A percentile compares a stretch with the other conserved stretches of the same genome.
These are phyloP conservation scores for Artibeus lituratus DNA, from an alignment of 2,797 vertebrate species.

Conservation along the genomic window DNA sequence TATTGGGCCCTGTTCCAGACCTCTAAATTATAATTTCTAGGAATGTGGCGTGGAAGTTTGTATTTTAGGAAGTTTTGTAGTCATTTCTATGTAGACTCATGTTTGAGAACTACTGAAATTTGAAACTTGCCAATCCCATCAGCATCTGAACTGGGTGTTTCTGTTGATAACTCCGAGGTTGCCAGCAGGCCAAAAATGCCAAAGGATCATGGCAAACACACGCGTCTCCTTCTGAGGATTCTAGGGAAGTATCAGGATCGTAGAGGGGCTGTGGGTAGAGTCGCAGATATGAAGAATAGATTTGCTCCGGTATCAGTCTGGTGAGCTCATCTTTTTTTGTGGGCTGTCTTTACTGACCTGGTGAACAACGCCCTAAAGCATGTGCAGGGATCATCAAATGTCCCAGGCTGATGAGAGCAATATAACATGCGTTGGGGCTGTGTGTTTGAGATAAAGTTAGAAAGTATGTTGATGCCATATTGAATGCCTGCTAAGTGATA, in stretches of 20 bases:
- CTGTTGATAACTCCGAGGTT: not conserved
- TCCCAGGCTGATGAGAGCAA: not conserved
- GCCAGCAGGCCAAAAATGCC: not conserved
- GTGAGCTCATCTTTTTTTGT: not conserved
- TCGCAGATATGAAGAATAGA: slow-evolving; percentile 9
- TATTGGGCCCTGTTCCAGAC: not conserved
- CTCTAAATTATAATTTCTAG: not conserved
- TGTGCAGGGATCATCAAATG: not conserved
- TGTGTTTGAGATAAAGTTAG: not conserved
- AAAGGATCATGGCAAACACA: not conserved
- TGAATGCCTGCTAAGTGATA: not conserved
- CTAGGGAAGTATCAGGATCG: slow-evolving; percentile 33
- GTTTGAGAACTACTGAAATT: not conserved
- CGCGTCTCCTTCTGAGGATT: not conserved
- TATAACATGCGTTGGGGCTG: not conserved
- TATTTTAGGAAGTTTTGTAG: not conserved
- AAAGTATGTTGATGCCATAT: not conserved
- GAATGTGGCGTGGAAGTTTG: not conserved
- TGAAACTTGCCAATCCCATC: not conserved
- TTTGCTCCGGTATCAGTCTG: not conserved
- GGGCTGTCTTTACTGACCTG: not conserved
- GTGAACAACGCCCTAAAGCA: not conserved
- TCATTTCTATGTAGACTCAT: not conserved
- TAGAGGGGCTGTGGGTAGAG: not conserved
- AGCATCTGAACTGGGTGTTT: not conserved